phyloP scores from a whole-genome alignment of 35 echinoderm and acorn worm species.

The Apostichopus californicus region DNA sequence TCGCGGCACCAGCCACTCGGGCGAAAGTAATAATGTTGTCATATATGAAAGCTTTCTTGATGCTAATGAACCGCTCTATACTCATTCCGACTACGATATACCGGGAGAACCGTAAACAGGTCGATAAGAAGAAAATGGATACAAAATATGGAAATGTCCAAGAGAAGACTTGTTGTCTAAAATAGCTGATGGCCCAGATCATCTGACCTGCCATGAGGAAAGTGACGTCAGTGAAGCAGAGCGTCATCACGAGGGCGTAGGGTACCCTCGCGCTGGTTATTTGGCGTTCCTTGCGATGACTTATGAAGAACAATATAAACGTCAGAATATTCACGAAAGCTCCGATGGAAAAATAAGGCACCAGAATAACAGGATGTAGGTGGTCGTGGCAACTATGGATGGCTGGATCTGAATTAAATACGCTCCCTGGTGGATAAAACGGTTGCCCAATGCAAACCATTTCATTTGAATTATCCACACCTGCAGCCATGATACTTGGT shows the following conservation, averaged over 20 bases:
- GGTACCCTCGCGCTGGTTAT: slow-evolving; percentile 68
- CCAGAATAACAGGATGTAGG: slow-evolving; percentile 4
- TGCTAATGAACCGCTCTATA: slow-evolving; percentile 79
- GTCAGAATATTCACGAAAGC: slow-evolving; percentile 16
- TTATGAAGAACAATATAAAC: slow-evolving; percentile 42
- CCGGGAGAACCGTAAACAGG: slow-evolving; percentile 66
- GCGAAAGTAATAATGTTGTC: slow-evolving; percentile 66
- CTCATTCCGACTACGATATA: slow-evolving; percentile 86
- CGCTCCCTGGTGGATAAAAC: slow-evolving; percentile 27
- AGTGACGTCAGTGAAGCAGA: slow-evolving; percentile 74
- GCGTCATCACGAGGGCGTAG: slow-evolving; percentile 62
- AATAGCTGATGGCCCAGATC: slow-evolving; percentile 60
- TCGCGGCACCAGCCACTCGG: slow-evolving; percentile 34
- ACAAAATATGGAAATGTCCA: slow-evolving; percentile 33
- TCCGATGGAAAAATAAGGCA: slow-evolving; percentile 46
- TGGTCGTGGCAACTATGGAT: slow-evolving; percentile 18
- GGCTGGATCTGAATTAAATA: background rate
- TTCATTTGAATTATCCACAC: background rate
- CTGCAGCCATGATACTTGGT: background rate
- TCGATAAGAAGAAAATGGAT: slow-evolving; percentile 55
- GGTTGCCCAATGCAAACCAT: slow-evolving; percentile 29
- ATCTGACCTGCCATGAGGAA: slow-evolving; percentile 74
- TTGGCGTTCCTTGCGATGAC: slow-evolving; percentile 37
- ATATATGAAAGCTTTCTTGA: slow-evolving; percentile 87
- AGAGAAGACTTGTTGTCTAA: slow-evolving; percentile 50